phyloP scores from a whole-genome alignment of 2,888 invertebrate genomes.

The Dasypogon diadema region DNA sequence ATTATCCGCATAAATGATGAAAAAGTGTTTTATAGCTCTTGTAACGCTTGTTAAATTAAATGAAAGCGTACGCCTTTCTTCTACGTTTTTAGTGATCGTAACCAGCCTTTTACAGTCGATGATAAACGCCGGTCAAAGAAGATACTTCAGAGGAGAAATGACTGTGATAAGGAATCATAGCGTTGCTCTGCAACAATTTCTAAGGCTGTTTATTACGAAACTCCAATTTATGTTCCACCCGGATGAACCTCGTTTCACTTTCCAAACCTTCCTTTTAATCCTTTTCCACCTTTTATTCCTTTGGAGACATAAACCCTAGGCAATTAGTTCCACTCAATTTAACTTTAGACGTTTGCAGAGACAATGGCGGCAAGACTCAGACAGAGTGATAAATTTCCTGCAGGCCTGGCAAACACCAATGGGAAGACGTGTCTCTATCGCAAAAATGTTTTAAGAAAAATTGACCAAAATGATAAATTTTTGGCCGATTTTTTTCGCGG shows the following conservation, averaged over 20 bases:
- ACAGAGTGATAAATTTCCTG: constrained; percentile 47
- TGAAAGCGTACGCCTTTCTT: constrained; percentile 10
- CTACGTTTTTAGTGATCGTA: constrained; percentile 14
- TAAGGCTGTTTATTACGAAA: constrained; percentile 39
- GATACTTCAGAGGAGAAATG: background rate
- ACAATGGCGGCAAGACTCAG: constrained; percentile 45
- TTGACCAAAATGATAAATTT: constrained; percentile 41
- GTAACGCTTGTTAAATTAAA: constrained; percentile 35
- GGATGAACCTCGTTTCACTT: background rate
- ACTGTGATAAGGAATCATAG: constrained; percentile 41
- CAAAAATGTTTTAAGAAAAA: constrained; percentile 31
- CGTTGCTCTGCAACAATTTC: background rate
- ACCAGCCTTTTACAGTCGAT: constrained; percentile 9
- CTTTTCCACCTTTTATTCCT: constrained; percentile 46
- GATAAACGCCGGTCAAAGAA: constrained; percentile 38
- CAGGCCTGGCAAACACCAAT: constrained; percentile 8
- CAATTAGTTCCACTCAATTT: constrained; percentile 49
- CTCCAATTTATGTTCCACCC: constrained; percentile 36
- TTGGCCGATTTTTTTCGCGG: constrained; percentile 10
- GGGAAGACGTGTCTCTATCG: no score
- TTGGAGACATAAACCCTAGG: constrained; percentile 48
- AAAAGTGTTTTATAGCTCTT: constrained; percentile 13
- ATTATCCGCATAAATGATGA: constrained; percentile 7
- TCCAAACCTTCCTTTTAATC: constrained; percentile 41
- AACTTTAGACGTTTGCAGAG: constrained; percentile 42